Evolutionary conservation across 1,140 invertebrate species (phyloP), one percentile per base, ranked within the genome.

Genomic region (Formica selysi): DNA sequence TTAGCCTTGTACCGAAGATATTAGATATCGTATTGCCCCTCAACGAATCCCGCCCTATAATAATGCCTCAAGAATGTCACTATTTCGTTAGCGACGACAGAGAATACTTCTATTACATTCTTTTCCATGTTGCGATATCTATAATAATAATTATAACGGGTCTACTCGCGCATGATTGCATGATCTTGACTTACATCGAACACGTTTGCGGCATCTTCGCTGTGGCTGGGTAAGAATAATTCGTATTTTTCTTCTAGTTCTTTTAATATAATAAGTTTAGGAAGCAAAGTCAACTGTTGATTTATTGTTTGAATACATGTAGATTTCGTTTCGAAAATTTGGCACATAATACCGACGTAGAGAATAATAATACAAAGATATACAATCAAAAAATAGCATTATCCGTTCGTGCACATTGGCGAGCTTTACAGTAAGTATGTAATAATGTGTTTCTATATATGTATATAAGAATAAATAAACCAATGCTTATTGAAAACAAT

Each of bases 191-290:
- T 8, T 84, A 59, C 11, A 76, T 65, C n/a, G 61, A 61, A 13
- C 86, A 88, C 22, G 51, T 71, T n/a, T 88, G 85, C 41, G 59
- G 86, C 3, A 6, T 76, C n/a, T 87, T 85, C 19, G 62, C 86
- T 13, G 32, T 87, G 3, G 48, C 51, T 8, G 54, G 85, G 76
- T 79, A 51, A 86, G 57, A 81, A 48, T 36, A 73, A 59, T 3
- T 44, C 8, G 6, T 22, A 48, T 8, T 54, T 73, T 10, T n/a
- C 13, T n/a, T 11, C 11, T 48, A 0, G 3, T 48, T 48, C 0
- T 13, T 48, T 48, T 48, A 48, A 51, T 51, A 19, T 51, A 51
- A 36, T 2, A 48, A 48, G 13, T 13, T 48, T 13, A 51, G 1
- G 7, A 48, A 48, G 10, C 8, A 41, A 41, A 41, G 7, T 10